phyloP scores from a whole-genome alignment of 2,888 invertebrate species.

The Chrysodeixis includens region DNA sequence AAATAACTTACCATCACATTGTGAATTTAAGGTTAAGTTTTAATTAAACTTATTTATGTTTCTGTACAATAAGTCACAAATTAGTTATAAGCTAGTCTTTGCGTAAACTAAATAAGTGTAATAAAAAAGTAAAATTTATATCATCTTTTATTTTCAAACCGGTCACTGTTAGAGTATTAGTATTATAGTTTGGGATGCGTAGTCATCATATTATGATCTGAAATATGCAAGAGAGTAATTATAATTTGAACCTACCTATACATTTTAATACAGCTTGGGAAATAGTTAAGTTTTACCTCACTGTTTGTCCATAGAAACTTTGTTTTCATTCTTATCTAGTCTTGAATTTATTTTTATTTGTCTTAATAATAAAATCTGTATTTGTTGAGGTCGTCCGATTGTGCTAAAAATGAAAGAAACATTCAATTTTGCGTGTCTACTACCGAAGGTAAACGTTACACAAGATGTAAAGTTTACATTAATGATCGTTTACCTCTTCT shows the following conservation, averaged over 20 bases:
- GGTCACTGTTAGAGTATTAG: too few relatives aligned
- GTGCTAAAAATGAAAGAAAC: slow-evolving; percentile 24
- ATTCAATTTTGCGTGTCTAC: not conserved
- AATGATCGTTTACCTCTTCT: not conserved
- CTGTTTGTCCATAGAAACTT: not conserved
- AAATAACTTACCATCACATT: slow-evolving; percentile 53
- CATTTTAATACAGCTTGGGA: too few relatives aligned
- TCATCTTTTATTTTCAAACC: slow-evolving; percentile 13
- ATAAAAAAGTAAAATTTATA: slow-evolving; percentile 64
- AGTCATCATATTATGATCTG: too few relatives aligned
- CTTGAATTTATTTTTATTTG: not conserved
- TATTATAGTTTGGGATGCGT: too few relatives aligned
- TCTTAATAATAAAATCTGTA: slow-evolving; percentile 17
- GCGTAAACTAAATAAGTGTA: slow-evolving; percentile 71
- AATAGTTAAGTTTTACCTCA: not conserved
- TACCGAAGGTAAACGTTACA: not conserved
- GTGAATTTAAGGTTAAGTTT: slow-evolving; percentile 65
- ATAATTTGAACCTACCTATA: too few relatives aligned
- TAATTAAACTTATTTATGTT: slow-evolving; percentile 79
- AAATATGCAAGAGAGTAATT: too few relatives aligned
- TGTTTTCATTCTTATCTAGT: not conserved
- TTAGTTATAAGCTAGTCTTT: slow-evolving; percentile 89
- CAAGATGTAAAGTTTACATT: not conserved
- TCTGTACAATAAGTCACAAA: slow-evolving; percentile 86
- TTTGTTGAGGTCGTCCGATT: not conserved